Percentiles rank a stretch among this genome's conserved stretches.
Conservation (phyloP, 37 sponge, comb jelly and placozoan genomes). For the Oscarella lobularis region DNA sequence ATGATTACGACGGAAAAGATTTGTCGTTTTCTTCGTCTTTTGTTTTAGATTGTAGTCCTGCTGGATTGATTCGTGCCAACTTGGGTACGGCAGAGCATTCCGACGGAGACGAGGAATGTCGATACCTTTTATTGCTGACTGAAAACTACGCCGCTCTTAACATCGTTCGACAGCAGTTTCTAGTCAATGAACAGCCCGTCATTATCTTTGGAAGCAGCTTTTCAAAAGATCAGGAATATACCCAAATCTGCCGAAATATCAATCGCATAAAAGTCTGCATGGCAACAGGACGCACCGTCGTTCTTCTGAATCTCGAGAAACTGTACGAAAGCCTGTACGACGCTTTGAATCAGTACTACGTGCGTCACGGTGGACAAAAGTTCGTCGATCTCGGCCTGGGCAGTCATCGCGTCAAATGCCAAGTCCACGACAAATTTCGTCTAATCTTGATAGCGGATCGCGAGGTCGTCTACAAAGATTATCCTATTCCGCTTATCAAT, state of each 20-base stretch:
- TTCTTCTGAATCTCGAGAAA: conserved; percentile 39
- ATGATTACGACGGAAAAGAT: too few species aligned
- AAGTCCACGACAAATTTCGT: conserved; percentile 30
- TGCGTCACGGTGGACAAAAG: conserved; percentile 15
- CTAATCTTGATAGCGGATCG: conserved; percentile 29
- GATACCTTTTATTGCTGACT: conserved; percentile 80
- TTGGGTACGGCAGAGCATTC: not conserved
- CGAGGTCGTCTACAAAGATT: conserved; percentile 23
- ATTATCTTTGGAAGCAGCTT: conserved; percentile 88
- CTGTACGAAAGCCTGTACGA: conserved; percentile 46
- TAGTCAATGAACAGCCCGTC: conserved; percentile 22
- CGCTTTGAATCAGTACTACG: conserved; percentile 45
- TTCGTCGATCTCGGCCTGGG: conserved; percentile 40
- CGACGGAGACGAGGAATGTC: conserved; percentile 38
- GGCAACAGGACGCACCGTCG: conserved; percentile 38
- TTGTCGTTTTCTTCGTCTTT: not conserved
- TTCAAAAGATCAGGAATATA: conserved; percentile 85
- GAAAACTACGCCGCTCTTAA: conserved; percentile 73
- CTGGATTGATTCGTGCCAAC: not conserved
- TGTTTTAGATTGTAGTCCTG: not conserved
- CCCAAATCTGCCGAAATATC: conserved; percentile 58
- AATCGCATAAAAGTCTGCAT: conserved; percentile 41
- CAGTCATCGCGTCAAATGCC: conserved; percentile 30
- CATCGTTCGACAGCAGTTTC: conserved; percentile 39
- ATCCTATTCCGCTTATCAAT: conserved; percentile 52